Conservation (phyloP, 1,140 invertebrate species). For the Magallana gigas region DNA sequence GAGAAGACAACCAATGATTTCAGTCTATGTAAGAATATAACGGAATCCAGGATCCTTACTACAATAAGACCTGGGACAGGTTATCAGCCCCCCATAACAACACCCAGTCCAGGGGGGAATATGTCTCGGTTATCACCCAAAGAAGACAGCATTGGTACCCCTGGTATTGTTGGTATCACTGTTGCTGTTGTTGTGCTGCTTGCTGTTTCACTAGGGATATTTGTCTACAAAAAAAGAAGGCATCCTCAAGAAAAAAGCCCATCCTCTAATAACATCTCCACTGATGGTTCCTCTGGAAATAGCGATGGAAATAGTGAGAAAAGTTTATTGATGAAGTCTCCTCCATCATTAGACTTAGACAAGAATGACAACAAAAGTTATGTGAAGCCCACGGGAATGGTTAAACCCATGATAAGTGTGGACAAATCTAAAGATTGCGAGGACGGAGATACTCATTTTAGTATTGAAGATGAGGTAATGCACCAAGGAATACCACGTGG, state of each 20-base stretch:
- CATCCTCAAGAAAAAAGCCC: too few relatives aligned
- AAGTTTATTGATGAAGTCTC: not conserved
- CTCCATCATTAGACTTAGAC: not conserved
- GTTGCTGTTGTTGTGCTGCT: not conserved
- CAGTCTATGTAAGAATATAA: not conserved
- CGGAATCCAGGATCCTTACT: not conserved
- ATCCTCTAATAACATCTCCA: too few relatives aligned
- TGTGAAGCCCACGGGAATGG: not conserved
- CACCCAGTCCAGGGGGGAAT: not conserved
- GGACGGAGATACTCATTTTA: not conserved
- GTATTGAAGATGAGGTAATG: not conserved
- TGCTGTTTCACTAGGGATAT: not conserved
- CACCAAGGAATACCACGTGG: too few relatives aligned
- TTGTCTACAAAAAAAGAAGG: not conserved
- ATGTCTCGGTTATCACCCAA: not conserved
- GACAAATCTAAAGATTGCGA: not conserved
- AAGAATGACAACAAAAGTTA: not conserved
- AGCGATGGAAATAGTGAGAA: not conserved
- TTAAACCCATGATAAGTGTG: not conserved
- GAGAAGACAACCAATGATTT: not conserved
- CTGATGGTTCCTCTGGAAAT: not conserved
- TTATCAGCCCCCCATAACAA: too few relatives aligned
- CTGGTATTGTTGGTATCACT: not conserved
- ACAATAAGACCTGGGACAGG: not conserved
- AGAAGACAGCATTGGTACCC: not conserved